These are phyloP conservation scores for Aporrectodea caliginosa DNA, from an alignment of 1,140 invertebrate species.

Conservation along the genomic window DNA sequence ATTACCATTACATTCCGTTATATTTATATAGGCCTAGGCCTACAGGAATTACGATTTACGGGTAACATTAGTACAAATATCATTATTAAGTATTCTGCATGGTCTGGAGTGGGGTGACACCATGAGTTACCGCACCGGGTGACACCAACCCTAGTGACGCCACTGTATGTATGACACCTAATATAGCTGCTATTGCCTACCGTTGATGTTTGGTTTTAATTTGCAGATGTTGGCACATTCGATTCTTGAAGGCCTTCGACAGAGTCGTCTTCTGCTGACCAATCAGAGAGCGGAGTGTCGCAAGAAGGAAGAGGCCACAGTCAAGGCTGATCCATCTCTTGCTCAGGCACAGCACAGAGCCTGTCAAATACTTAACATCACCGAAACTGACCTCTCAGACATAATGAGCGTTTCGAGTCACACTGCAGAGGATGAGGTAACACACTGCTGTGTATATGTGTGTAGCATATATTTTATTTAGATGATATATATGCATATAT, in stretches of 20 bases:
- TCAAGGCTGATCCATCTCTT: neutral
- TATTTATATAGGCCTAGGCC: too few relatives aligned
- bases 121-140: too few relatives aligned
- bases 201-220: too few relatives aligned
- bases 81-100: too few relatives aligned
- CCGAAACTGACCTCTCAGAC: neutral
- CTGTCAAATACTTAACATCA: neutral
- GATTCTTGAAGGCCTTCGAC: neutral
- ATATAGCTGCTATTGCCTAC: too few relatives aligned
- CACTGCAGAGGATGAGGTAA: neutral
- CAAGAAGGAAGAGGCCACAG: neutral
- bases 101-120: too few relatives aligned
- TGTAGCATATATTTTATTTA: neutral
- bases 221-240: neutral
- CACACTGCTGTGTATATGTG: neutral
- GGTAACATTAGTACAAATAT: too few relatives aligned
- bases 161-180: too few relatives aligned
- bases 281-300: neutral
- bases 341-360: neutral
- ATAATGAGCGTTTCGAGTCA: neutral
- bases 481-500: too few relatives aligned
- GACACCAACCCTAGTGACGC: too few relatives aligned
- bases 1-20: too few relatives aligned
- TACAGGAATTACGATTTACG: too few relatives aligned
- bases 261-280: neutral